Base-by-base conservation (phyloP, 2,888 invertebrate species). In the Acanthococcus lagerstroemiae region DNA sequence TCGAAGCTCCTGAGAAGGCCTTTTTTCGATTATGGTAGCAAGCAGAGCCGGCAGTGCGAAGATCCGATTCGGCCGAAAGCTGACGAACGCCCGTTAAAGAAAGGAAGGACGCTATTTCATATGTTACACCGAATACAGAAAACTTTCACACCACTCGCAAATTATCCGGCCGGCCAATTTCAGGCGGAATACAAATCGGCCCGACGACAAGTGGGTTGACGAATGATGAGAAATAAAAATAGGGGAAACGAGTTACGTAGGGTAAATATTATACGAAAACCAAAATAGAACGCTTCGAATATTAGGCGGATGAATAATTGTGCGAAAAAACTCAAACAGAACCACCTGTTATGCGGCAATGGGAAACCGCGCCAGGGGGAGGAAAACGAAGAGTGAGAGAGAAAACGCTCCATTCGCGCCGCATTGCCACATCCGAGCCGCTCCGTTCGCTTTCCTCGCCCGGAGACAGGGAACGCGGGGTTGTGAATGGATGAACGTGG, bases 271-370 rank as follows among this genome's bases (percentile, higher is more conserved):
- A 52, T 52, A 12, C 24, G 52, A 52, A 52, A 24, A 52, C 46
- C 46, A 45, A 45, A 37, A 45, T 17, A 21, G 19, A 22, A 21
- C 22, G 52, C 21, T 52, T 24, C 22, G 52, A 52, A 52, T 52
- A 52, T 52, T 52, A 52, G 15, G 22, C 52, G 52, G 22, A 52
- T 52, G 22, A 52, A 24, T 52, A 52, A 52, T 52, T 52, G 52
- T 52, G 52, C 52, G 52, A 52, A 52, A 52, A 52, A 52, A 52
- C 52, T 15, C 22, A 24, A 52, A 24, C 52, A 52, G 52, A 52
- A 52, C 52, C 52, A 52, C 52, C 52, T 52, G 52, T 52, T 52
- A 52, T 52, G 24, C 24, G 52, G 15, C 5, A 52, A 52, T 22
- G 24, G 9, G 21, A 52, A 3, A 24, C 21, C 22, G 9, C 21